These are phyloP conservation scores for Cheilosia urbana DNA, from an alignment of 2,888 invertebrate genomes.

Conservation along the genomic window DNA sequence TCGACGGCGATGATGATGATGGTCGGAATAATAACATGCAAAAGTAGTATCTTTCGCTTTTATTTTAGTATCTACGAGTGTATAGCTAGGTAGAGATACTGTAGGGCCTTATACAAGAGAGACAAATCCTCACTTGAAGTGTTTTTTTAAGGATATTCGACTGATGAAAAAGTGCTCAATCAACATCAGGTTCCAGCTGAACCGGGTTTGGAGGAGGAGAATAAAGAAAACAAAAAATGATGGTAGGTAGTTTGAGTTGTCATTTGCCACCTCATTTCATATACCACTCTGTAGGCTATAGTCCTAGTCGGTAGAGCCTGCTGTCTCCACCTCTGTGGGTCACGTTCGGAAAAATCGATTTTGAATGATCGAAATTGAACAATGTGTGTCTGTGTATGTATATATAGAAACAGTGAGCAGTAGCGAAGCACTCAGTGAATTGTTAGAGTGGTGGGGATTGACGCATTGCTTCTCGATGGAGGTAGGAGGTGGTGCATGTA, in stretches of 20 bases:
- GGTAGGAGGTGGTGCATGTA: slow-evolving; percentile 36
- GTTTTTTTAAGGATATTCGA: slow-evolving; percentile 40
- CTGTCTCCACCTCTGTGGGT: slow-evolving; percentile 33
- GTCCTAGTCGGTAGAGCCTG: background rate
- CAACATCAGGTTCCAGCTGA: slow-evolving; percentile 69
- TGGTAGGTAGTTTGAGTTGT: slow-evolving; percentile 59
- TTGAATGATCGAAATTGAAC: slow-evolving; percentile 71
- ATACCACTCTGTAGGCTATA: background rate
- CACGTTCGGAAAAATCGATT: slow-evolving; percentile 71
- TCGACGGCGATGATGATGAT: slow-evolving; percentile 24
- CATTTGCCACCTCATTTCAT: slow-evolving; percentile 56
- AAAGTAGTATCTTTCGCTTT: slow-evolving; percentile 26
- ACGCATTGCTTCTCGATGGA: background rate
- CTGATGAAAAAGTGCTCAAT: slow-evolving; percentile 70
- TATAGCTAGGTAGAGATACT: background rate
- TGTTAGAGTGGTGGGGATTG: background rate
- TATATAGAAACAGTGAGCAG: slow-evolving; percentile 12
- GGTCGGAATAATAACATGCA: slow-evolving; percentile 26
- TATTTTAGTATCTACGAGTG: slow-evolving; percentile 15
- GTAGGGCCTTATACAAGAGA: slow-evolving; percentile 1
- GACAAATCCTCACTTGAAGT: slow-evolving; percentile 32
- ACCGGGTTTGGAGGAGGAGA: slow-evolving; percentile 18
- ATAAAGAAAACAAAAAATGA: slow-evolving; percentile 27
- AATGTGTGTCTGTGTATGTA: background rate
- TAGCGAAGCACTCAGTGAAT: background rate